phyloP scores from a whole-genome alignment of 2,797 vertebrate species.

The Pipistrellus nathusii region DNA sequence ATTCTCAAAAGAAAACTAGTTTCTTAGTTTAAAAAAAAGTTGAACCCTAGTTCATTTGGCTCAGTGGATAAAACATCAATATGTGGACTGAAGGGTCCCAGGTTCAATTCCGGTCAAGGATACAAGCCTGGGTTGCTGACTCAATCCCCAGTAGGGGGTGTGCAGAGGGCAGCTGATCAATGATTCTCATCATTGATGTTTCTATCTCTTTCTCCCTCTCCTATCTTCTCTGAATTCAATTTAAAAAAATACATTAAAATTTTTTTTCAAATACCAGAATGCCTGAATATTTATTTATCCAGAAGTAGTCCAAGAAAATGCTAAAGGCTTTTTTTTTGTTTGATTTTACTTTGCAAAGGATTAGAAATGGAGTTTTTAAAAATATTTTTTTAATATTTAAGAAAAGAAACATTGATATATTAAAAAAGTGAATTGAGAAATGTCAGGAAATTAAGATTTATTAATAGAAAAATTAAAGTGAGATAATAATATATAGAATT shows the following conservation, averaged over 20 bases:
- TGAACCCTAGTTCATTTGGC: too few relatives aligned
- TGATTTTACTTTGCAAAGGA: constrained; percentile 9
- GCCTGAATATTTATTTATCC: constrained; percentile 41
- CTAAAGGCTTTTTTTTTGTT: background rate
- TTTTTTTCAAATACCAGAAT: background rate
- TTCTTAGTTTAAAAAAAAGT: background rate
- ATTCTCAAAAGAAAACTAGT: constrained; percentile 20
- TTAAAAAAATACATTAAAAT: background rate
- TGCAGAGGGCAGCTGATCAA: too few relatives aligned
- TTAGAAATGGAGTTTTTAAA: constrained; percentile 27
- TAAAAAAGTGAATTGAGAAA: constrained; percentile 25
- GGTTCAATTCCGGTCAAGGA: too few relatives aligned
- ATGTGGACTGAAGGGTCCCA: too few relatives aligned
- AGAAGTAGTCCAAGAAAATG: background rate
- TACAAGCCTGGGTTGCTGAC: too few relatives aligned
- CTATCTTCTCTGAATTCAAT: too few relatives aligned
- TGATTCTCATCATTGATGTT: too few relatives aligned
- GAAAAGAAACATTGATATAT: background rate
- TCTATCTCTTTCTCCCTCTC: too few relatives aligned
- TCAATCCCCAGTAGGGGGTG: too few relatives aligned
- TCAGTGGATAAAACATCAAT: too few relatives aligned
- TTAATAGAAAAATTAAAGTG: constrained; percentile 17
- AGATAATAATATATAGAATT: background rate
- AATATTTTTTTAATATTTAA: background rate
- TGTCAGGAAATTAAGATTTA: constrained; percentile 24